Percentiles rank a stretch among this genome's conserved stretches.
phyloP scores from a whole-genome alignment of 2,888 invertebrate genomes.

The Macaria liturata region DNA sequence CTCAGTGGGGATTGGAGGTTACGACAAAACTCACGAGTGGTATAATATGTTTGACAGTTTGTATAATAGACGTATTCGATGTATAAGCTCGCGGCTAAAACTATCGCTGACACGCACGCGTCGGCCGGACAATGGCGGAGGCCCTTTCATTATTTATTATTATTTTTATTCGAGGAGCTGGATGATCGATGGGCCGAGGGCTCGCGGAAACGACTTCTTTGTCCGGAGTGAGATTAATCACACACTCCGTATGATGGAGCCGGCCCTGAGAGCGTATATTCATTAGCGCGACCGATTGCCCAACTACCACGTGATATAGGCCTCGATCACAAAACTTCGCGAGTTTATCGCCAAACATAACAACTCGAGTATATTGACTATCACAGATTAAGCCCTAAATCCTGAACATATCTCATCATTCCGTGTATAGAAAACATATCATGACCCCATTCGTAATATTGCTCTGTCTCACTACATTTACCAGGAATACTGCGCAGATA shows the following conservation, averaged over 20 bases:
- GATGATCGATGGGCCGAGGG: conserved; percentile 76
- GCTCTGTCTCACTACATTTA: conserved; percentile 30
- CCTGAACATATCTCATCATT: conserved; percentile 9
- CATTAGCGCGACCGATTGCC: conserved; percentile 59
- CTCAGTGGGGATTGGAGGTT: background rate
- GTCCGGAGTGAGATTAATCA: conserved; percentile 77
- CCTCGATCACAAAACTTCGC: background rate
- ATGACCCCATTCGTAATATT: conserved; percentile 21
- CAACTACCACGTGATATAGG: conserved; percentile 35
- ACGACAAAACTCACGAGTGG: conserved; percentile 1
- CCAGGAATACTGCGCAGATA: conserved; percentile 28
- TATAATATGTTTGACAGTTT: background rate
- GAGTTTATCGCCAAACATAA: too few relatives aligned
- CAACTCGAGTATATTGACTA: background rate
- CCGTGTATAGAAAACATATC: conserved; percentile 14
- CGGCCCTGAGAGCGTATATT: conserved; percentile 64
- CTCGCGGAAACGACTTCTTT: conserved; percentile 73
- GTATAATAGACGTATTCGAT: conserved; percentile 46
- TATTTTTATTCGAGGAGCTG: conserved; percentile 78
- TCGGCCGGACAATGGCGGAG: conserved; percentile 70
- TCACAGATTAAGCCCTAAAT: conserved; percentile 6
- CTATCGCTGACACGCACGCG: conserved; percentile 71
- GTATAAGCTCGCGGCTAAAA: conserved; percentile 45
- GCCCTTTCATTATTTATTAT: conserved; percentile 71
- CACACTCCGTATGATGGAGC: conserved; percentile 66